Percentiles rank a stretch among this genome's conserved stretches.
phyloP scores from a whole-genome alignment of 2,888 invertebrate genomes.

The Agapostemon virescens region DNA sequence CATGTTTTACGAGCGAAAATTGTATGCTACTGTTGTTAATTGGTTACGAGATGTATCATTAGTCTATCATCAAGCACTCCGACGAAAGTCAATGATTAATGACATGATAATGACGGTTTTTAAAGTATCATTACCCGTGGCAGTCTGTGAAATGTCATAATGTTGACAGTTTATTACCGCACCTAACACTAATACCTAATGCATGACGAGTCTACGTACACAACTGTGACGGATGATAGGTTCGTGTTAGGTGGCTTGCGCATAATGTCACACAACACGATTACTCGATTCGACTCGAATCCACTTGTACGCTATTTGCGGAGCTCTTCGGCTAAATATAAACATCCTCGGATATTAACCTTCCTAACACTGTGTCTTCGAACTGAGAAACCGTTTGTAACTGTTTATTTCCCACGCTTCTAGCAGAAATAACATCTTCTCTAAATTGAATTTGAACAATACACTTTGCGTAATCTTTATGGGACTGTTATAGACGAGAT shows the following conservation, averaged over 20 bases:
- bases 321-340: background rate
- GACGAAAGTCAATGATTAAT: background rate
- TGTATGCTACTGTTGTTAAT: constrained; percentile 10
- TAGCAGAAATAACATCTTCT: background rate
- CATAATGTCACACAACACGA: background rate
- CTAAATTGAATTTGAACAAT: background rate
- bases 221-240: background rate
- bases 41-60: background rate
- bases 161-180: constrained; percentile 3
- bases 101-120: background rate
- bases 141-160: background rate
- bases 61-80: background rate
- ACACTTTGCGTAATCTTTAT: background rate
- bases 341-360: background rate
- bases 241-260: background rate
- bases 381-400: background rate
- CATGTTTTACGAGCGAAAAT: background rate
- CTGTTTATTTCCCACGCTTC: background rate
- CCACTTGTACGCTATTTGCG: background rate
- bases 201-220: background rate
- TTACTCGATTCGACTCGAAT: background rate
- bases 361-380: background rate
- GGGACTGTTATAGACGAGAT: background rate
- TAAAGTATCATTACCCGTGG: background rate
- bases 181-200: background rate